phyloP scores from a whole-genome alignment of 2,113 vertebrate genomes.

The Muntiacus muntjak region DNA sequence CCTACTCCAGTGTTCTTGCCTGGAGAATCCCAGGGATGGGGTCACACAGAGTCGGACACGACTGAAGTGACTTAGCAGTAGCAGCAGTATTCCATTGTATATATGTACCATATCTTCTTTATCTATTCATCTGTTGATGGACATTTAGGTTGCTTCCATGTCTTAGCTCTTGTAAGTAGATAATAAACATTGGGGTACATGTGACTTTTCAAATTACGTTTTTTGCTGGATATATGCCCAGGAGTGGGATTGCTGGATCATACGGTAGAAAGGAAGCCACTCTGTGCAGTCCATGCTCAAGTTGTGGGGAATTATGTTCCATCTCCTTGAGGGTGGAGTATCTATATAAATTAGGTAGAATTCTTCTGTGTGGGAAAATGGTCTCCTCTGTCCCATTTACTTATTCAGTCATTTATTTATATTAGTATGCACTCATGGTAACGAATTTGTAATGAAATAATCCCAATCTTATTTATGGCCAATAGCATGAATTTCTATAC shows the following conservation, averaged over 20 bases:
- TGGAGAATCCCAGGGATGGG: too few relatives aligned
- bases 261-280: background rate
- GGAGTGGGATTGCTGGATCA: background rate
- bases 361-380: background rate
- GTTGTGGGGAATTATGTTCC: background rate
- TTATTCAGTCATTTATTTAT: slow-evolving; percentile 21
- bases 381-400: background rate
- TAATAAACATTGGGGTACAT: background rate
- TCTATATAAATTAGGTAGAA: slow-evolving; percentile 4
- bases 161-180: background rate
- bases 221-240: background rate
- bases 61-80: too few relatives aligned
- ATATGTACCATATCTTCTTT: background rate
- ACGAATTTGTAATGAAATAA: slow-evolving; percentile 11
- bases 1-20: too few relatives aligned
- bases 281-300: background rate
- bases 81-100: background rate
- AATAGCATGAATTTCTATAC: slow-evolving; percentile 2
- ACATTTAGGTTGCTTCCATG: background rate
- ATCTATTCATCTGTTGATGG: background rate
- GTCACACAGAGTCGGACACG: too few relatives aligned
- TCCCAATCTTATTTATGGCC: background rate
- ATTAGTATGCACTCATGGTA: background rate
- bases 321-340: slow-evolving; percentile 1
- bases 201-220: background rate